A percentile compares a stretch with the other conserved stretches of the same genome.
Evolutionary conservation across 2,113 vertebrate genomes (phyloP).

Genomic region (Sapajus apella): DNA sequence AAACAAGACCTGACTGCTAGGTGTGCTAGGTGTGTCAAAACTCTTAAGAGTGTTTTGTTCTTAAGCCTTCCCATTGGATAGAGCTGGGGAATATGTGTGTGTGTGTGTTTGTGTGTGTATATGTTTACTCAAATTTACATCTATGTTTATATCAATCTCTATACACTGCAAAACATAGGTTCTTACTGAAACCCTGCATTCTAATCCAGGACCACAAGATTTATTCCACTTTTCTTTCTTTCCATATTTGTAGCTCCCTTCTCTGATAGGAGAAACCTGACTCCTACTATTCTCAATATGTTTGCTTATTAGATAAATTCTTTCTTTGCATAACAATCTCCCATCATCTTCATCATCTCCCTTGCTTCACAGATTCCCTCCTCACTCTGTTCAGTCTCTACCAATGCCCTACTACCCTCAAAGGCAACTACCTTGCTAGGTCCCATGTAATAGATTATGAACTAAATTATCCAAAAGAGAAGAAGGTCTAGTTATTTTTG

Average conservation of each 20-base stretch:
- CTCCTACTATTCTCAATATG: background rate
- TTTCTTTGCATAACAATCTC: background rate
- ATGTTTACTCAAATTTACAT: background rate
- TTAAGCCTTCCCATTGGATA: background rate
- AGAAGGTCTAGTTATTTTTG: background rate
- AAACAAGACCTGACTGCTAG: background rate
- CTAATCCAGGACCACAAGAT: background rate
- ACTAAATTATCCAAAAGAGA: background rate
- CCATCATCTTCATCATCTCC: background rate
- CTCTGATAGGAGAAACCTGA: background rate
- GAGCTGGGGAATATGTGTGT: background rate
- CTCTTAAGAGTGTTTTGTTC: background rate
- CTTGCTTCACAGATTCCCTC: background rate
- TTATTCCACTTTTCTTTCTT: background rate
- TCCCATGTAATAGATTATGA: background rate
- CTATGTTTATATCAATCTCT: background rate
- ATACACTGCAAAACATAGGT: background rate
- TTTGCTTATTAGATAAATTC: background rate
- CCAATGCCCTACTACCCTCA: background rate
- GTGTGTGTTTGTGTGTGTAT: background rate
- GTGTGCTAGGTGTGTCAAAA: background rate
- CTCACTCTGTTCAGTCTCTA: background rate
- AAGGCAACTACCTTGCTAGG: background rate
- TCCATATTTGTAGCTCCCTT: background rate
- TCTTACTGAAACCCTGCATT: background rate